phyloP scores from a whole-genome alignment of 2,797 vertebrate genomes.

The Sebastes cheni region DNA sequence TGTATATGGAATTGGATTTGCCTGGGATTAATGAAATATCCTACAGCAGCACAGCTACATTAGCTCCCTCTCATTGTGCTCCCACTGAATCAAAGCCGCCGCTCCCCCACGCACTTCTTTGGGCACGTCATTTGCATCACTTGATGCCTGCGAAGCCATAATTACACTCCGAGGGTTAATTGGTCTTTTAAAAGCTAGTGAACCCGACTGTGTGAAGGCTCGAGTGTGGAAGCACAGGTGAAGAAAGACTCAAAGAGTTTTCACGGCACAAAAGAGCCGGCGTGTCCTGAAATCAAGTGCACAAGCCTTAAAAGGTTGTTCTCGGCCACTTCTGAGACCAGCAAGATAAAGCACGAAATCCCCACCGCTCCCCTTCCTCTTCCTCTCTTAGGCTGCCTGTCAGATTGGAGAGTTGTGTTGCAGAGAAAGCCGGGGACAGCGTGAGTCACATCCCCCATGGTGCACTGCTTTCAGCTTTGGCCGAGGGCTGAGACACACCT shows the following conservation, averaged over 20 bases:
- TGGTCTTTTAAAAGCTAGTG: slow-evolving; percentile 34
- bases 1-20: slow-evolving; percentile 12
- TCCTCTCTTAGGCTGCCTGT: slow-evolving; percentile 32
- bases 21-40: slow-evolving; percentile 23
- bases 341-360: slow-evolving; percentile 46
- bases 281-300: slow-evolving; percentile 42
- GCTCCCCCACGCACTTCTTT: slow-evolving; percentile 26
- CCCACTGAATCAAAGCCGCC: slow-evolving; percentile 28
- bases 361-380: slow-evolving; percentile 8
- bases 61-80: slow-evolving; percentile 17
- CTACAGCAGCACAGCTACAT: slow-evolving; percentile 18
- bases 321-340: slow-evolving; percentile 47
- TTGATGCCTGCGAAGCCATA: slow-evolving; percentile 36
- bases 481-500: slow-evolving; percentile 24
- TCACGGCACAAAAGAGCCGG: background rate
- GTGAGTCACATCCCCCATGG: slow-evolving; percentile 38
- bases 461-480: slow-evolving; percentile 29
- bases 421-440: slow-evolving; percentile 23
- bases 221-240: background rate
- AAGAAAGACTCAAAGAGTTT: slow-evolving; percentile 31
- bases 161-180: slow-evolving; percentile 57
- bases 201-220: slow-evolving; percentile 15
- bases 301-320: slow-evolving; percentile 49
- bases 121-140: slow-evolving; percentile 30
- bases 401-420: slow-evolving; percentile 42